Base-by-base conservation (phyloP, 92 coral and sea anemone species). In the Nematostella vectensis region DNA sequence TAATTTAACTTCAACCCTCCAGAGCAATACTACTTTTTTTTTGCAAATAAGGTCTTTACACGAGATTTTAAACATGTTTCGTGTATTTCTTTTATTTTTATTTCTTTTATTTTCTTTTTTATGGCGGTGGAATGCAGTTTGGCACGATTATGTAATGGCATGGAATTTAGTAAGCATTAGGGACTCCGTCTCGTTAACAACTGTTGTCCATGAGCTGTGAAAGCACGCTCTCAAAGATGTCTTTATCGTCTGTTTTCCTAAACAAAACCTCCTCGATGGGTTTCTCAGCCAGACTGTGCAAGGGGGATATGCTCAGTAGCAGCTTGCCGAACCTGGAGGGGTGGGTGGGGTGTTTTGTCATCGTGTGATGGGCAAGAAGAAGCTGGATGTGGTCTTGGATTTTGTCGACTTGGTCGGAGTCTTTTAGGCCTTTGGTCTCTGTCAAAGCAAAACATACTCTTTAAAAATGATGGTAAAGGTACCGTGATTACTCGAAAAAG, bases 401-500 rank as follows among this genome's bases (percentile, higher is more conserved):
- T 31, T 71, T 83, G 56, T 91, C 95, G 3, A 91, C 84, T 47
- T 55, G 79, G 29, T 85, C 81, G 20, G 88, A 65, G 48, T 74
- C 85, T 61, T 91, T 91, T 23, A 91, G 73, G 22, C 96, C 98
- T 44, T 91, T 88, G 25, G 83, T 86, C 26, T 91, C 98, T 91
- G 64, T 24, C 11, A 55, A n/a, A n/a, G n/a, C n/a, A n/a, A n/a
- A n/a, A n/a, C n/a, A n/a, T n/a, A n/a, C n/a, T n/a, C 38, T 21
- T 47, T 31, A 19, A 48, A 29, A 27, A 2, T 11, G 47, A 18
- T 9, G 16, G 16, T 17, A 25, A 18, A 22, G 42, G 37, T n/a
- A n/a, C n/a, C n/a, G n/a, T n/a, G n/a, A n/a, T n/a, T n/a, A n/a
- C n/a, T n/a, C n/a, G n/a, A n/a, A n/a, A n/a, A n/a, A n/a, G n/a